A percentile compares a stretch with the other conserved stretches of the same genome.
These are phyloP conservation scores for Carterocephalus palaemon DNA, from an alignment of 2,888 invertebrate genomes.

Conservation along the genomic window DNA sequence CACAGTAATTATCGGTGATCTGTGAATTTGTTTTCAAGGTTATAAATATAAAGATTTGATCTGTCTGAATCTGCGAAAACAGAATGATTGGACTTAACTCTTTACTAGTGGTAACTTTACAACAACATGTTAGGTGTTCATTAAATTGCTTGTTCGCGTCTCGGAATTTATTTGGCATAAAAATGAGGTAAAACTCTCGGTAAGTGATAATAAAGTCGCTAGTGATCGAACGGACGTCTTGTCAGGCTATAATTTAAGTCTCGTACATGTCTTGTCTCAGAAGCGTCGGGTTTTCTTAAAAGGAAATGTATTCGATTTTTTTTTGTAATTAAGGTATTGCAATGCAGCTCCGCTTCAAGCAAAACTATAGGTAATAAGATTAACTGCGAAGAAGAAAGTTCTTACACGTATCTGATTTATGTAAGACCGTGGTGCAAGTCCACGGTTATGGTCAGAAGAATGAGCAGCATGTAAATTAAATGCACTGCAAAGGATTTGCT, in stretches of 20 bases:
- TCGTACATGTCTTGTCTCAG: constrained; percentile 35
- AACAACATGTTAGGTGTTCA: constrained; percentile 2
- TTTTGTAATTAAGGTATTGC: constrained; percentile 44
- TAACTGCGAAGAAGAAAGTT: constrained; percentile 25
- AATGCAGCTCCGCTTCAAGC: constrained; percentile 31
- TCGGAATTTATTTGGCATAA: constrained; percentile 17
- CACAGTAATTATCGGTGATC: too few relatives aligned
- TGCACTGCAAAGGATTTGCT: too few relatives aligned
- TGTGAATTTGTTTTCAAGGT: too few relatives aligned
- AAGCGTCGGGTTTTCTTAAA: constrained; percentile 42
- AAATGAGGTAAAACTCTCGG: constrained; percentile 32
- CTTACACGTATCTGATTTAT: constrained; percentile 29
- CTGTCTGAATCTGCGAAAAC: too few relatives aligned
- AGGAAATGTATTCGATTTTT: constrained; percentile 45
- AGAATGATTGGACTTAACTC: too few relatives aligned
- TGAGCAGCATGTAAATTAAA: constrained; percentile 19
- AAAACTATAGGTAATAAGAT: constrained; percentile 22
- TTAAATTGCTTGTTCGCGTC: constrained; percentile 8
- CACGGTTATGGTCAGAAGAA: constrained; percentile 12
- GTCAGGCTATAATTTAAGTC: constrained; percentile 44
- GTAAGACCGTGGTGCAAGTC: constrained; percentile 16
- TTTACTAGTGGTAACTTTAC: constrained; percentile 2
- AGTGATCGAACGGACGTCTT: constrained; percentile 38
- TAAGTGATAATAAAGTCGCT: constrained; percentile 43
- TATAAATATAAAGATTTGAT: too few relatives aligned